Conservation (phyloP, 2,113 vertebrate genomes). For the Bostrychus sinensis region DNA sequence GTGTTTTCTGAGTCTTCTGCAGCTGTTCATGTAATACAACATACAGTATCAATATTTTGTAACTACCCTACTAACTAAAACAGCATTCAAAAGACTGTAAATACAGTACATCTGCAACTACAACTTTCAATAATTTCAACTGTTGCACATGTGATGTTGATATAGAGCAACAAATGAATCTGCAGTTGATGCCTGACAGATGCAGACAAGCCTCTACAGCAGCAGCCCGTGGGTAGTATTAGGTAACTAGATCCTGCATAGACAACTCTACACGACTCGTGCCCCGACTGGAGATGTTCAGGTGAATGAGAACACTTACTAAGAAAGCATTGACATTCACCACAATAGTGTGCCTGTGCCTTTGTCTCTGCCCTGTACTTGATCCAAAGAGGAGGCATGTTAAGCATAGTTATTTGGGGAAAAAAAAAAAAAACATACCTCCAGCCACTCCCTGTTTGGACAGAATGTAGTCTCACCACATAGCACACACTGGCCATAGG, state of each 20-base stretch:
- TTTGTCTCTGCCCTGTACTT: conserved; percentile 43
- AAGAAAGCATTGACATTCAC: conserved; percentile 17
- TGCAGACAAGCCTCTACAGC: conserved; percentile 45
- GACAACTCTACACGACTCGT: conserved; percentile 1
- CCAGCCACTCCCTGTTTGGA: conserved; percentile 28
- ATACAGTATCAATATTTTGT: no score
- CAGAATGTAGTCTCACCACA: not conserved
- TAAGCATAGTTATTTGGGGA: not conserved
- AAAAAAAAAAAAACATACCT: not conserved
- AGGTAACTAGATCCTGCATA: conserved; percentile 34
- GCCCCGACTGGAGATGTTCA: conserved; percentile 18
- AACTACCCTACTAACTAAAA: no score
- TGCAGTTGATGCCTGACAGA: conserved; percentile 1
- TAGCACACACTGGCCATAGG: not conserved
- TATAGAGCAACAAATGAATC: not conserved
- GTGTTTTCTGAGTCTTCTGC: no score
- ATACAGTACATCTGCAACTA: not conserved
- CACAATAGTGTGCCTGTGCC: conserved; percentile 30
- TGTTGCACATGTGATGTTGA: not conserved
- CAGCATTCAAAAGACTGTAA: not conserved
- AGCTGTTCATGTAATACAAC: no score
- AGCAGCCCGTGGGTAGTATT: not conserved
- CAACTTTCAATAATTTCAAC: not conserved
- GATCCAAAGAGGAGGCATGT: conserved; percentile 25
- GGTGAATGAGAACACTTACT: conserved; percentile 35